Evolutionary conservation across 1,140 invertebrate species (phyloP).

Genomic region (Drosophila pachea): DNA sequence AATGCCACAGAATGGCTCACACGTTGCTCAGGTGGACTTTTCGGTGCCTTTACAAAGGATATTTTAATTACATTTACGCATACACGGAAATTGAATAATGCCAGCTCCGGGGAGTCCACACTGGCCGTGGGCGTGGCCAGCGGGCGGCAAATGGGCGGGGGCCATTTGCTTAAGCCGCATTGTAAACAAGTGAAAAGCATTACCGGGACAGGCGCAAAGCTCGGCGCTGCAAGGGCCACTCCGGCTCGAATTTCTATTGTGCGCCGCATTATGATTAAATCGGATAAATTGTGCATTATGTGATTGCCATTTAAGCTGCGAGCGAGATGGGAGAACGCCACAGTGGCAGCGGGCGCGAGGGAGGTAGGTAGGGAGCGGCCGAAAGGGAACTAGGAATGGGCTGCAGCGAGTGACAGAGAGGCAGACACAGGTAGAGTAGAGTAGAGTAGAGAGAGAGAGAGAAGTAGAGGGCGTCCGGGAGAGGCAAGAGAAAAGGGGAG

Average conservation of each 20-base stretch:
- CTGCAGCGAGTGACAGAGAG: no score
- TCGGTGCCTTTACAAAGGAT: constrained; percentile 69
- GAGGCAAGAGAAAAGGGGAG: no score
- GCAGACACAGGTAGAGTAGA: no score
- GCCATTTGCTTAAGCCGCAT: constrained; percentile 58
- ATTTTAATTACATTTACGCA: constrained; percentile 77
- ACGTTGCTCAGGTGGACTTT: constrained; percentile 57
- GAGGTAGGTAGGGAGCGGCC: no score
- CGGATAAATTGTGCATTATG: constrained; percentile 39
- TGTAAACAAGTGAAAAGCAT: constrained; percentile 72
- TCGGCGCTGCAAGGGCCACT: background rate
- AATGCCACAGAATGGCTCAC: constrained; percentile 63
- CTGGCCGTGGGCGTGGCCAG: background rate
- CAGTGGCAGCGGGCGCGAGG: no score
- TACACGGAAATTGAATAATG: constrained; percentile 71
- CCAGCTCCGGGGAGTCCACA: constrained; percentile 1
- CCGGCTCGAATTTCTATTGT: constrained; percentile 18
- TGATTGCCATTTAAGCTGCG: constrained; percentile 39
- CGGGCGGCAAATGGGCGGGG: constrained; percentile 2
- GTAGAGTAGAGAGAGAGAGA: no score
- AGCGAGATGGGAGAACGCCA: constrained; percentile 3
- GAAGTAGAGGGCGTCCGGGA: no score
- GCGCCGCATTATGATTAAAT: constrained; percentile 40
- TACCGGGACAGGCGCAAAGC: constrained; percentile 56
- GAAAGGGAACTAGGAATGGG: no score